A percentile compares a stretch with the other conserved stretches of the same genome.
Conservation (phyloP, 2,113 vertebrate species). For the Bucco capensis region DNA sequence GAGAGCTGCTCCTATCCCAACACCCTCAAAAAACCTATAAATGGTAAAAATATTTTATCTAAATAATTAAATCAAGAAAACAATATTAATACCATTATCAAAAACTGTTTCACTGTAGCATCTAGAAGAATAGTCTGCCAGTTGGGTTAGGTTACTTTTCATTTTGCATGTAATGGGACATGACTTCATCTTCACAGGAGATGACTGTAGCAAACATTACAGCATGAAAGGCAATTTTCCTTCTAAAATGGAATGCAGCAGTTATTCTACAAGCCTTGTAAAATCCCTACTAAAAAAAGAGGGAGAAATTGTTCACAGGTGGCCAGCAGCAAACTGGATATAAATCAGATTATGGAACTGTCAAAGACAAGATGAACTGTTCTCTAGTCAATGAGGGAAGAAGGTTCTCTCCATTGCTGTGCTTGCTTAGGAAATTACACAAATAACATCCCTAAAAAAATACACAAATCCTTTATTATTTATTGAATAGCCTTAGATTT, state of each 20-base stretch:
- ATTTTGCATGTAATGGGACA: background rate
- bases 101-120: background rate
- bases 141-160: background rate
- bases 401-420: background rate
- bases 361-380: background rate
- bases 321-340: slow-evolving; percentile 4
- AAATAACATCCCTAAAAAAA: background rate
- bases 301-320: background rate
- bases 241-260: background rate
- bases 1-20: fast-evolving
- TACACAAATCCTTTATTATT: background rate
- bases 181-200: background rate
- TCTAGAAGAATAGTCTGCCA: background rate
- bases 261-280: background rate
- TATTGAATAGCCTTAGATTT: background rate
- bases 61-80: background rate
- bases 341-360: background rate
- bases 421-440: background rate
- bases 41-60: background rate
- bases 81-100: background rate
- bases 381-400: background rate
- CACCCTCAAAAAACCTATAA: fast-evolving
- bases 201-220: background rate
- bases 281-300: background rate
- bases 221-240: background rate